Evolutionary conservation across 2,888 invertebrate species (phyloP).

Genomic region (Acanthopleura granulata): DNA sequence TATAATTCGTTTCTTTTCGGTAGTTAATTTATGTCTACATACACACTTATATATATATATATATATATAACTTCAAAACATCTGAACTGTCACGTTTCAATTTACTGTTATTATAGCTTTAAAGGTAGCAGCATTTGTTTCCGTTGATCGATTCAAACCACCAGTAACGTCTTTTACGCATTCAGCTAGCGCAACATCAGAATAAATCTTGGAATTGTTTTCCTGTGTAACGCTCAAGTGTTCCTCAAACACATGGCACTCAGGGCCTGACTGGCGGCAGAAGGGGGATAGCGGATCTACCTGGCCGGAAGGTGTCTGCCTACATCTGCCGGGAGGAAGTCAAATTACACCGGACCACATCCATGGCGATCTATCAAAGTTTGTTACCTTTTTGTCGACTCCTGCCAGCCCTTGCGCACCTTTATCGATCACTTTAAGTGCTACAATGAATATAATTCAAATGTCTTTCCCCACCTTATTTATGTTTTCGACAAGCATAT

Average conservation of each 20-base stretch:
- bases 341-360: no score
- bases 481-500: no score
- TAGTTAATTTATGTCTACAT: no score
- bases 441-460: not conserved
- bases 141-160: not conserved
- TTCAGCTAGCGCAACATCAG: not conserved
- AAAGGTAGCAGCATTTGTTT: no score
- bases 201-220: constrained; percentile 7
- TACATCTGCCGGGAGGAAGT: not conserved
- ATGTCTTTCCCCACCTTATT: no score
- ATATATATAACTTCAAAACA: no score
- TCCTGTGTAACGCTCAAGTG: constrained; percentile 4
- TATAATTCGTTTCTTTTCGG: no score
- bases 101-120: no score
- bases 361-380: no score
- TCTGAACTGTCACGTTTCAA: no score
- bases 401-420: not conserved
- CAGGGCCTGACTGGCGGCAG: not conserved
- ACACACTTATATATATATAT: no score
- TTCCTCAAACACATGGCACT: not conserved
- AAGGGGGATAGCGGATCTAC: no score
- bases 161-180: not conserved
- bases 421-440: constrained; percentile 1
- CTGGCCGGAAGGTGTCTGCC: not conserved
- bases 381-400: not conserved